Conservation (phyloP, 2,113 vertebrate species). For the Petroica traversi region DNA sequence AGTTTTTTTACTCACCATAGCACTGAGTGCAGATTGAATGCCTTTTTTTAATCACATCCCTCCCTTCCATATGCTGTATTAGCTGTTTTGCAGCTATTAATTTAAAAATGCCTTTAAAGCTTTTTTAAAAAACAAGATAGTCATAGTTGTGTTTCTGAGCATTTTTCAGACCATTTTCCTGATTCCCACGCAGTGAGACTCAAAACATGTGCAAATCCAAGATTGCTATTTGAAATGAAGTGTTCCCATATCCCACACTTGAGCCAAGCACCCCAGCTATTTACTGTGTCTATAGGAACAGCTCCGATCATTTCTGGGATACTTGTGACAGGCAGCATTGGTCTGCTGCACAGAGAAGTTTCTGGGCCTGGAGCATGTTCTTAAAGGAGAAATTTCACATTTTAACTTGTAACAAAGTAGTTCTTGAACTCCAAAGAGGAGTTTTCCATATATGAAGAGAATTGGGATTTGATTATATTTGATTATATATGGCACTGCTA, state of each 20-base stretch:
- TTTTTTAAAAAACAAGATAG: not conserved
- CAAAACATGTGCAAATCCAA: not conserved
- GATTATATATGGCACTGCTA: not conserved
- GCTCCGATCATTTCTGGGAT: not conserved
- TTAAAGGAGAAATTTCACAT: not conserved
- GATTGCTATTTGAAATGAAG: not conserved
- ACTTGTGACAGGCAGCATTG: not conserved
- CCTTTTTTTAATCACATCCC: not conserved
- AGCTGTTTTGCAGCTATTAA: not conserved
- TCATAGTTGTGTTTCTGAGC: not conserved
- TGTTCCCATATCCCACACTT: not conserved
- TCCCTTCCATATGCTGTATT: not conserved
- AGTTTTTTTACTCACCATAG: not conserved
- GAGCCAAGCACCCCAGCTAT: not conserved
- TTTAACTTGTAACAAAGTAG: not conserved
- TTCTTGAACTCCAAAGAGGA: not conserved
- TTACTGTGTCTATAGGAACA: accelerated
- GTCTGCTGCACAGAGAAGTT: not conserved
- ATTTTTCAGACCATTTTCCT: not conserved
- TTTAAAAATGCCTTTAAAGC: not conserved
- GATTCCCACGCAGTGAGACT: not conserved
- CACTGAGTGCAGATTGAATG: not conserved
- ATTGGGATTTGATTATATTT: not conserved
- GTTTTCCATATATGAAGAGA: not conserved
- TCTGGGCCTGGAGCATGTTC: not conserved